phyloP scores from a whole-genome alignment of 2,113 vertebrate species.

The Chlorodrepanis virens region DNA sequence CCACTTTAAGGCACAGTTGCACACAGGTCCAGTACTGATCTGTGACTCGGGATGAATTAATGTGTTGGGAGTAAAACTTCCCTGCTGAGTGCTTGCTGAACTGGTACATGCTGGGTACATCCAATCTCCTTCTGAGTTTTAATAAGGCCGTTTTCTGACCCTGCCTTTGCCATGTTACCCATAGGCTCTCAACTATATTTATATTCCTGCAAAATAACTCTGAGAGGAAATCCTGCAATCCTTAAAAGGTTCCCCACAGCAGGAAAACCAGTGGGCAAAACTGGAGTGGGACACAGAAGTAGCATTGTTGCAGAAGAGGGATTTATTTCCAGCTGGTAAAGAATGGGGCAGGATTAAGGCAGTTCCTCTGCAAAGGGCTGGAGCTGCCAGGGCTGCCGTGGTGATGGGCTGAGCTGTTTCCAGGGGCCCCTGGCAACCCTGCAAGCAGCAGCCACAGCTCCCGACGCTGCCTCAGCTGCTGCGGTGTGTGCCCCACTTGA shows the following conservation, averaged over 20 bases:
- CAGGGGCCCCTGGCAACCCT: no score
- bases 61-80: neutral
- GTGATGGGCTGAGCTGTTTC: rapidly evolving
- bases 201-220: neutral
- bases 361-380: neutral
- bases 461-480: neutral
- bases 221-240: neutral
- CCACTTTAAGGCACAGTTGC: neutral
- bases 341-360: neutral
- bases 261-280: neutral
- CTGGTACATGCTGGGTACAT: neutral
- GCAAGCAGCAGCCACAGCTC: neutral
- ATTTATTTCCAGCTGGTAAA: neutral
- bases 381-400: rapidly evolving
- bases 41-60: neutral
- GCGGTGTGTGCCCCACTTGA: neutral
- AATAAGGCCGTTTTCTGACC: neutral
- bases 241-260: conserved; percentile 35
- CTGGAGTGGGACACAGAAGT: neutral
- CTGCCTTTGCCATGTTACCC: neutral
- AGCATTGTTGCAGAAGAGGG: neutral
- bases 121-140: neutral
- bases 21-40: neutral
- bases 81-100: neutral
- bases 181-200: neutral